Conservation (phyloP, 2,888 invertebrate species). For the Athrips mouffetella region DNA sequence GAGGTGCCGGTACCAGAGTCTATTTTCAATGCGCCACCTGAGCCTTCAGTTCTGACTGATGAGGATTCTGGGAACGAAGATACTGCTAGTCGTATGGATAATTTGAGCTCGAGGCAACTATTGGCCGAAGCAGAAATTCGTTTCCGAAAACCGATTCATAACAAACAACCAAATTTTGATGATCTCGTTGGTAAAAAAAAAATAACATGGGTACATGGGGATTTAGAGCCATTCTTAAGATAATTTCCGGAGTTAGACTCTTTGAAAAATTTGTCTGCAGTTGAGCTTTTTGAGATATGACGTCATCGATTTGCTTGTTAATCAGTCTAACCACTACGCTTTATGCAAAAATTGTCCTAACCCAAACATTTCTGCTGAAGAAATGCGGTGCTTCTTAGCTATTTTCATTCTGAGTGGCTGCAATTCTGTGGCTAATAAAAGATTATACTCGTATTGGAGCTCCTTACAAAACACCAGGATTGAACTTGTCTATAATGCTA, state of each 20-base stretch:
- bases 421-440: background rate
- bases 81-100: conserved; percentile 6
- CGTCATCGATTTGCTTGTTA: conserved; percentile 8
- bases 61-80: conserved; percentile 16
- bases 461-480: conserved; percentile 4
- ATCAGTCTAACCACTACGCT: conserved; percentile 8
- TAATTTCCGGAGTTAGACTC: background rate
- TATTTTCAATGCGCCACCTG: conserved; percentile 13
- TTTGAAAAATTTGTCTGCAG: background rate
- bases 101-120: conserved; percentile 13
- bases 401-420: background rate
- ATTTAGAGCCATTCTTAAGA: conserved; percentile 8
- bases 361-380: conserved; percentile 11
- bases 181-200: conserved; percentile 6
- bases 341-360: conserved; percentile 12
- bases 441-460: conserved; percentile 11
- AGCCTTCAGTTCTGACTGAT: conserved; percentile 16
- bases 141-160: background rate
- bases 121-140: conserved; percentile 8
- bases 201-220: conserved; percentile 12
- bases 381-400: background rate
- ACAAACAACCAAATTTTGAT: background rate
- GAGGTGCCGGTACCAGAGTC: background rate
- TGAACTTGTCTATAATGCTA: conserved; percentile 9
- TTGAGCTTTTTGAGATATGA: conserved; percentile 5